Conservation (phyloP, 92 coral and sea anemone genomes). For the Palythoa grandis region DNA sequence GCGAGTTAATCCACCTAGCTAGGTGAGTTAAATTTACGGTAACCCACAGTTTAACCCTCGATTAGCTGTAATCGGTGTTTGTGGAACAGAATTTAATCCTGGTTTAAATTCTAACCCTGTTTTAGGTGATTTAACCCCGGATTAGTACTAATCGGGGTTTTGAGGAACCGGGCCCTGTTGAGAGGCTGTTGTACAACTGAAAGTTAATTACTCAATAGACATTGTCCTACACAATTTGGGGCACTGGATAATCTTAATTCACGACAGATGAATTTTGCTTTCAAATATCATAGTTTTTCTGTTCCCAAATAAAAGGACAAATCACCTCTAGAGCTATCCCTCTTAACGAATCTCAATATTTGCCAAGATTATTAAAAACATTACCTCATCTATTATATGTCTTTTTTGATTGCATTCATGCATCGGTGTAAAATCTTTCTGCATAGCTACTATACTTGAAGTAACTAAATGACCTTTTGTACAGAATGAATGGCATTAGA, state of each 20-base stretch:
- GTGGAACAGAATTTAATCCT: no score
- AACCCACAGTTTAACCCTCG: no score
- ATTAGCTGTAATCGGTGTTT: no score
- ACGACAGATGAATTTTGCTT: background rate
- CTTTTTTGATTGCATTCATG: background rate
- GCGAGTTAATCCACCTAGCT: no score
- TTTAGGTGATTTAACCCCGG: no score
- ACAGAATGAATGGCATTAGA: background rate
- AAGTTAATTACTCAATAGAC: background rate
- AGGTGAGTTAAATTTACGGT: no score
- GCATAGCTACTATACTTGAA: conserved; percentile 12
- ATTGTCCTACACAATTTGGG: background rate
- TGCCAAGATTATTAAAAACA: conserved; percentile 14
- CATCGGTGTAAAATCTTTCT: background rate
- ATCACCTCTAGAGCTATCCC: background rate
- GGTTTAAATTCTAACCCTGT: no score
- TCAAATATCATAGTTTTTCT: background rate
- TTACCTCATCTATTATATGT: background rate
- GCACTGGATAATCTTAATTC: conserved; percentile 3
- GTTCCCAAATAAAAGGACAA: conserved; percentile 1
- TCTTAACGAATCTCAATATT: background rate
- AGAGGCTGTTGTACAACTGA: background rate
- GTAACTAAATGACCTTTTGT: background rate
- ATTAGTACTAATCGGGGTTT: no score
- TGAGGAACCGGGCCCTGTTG: no score